A percentile compares a stretch with the other conserved stretches of the same genome.
Conservation (phyloP, 1,140 invertebrate genomes). For the Heliconius nattereri region DNA sequence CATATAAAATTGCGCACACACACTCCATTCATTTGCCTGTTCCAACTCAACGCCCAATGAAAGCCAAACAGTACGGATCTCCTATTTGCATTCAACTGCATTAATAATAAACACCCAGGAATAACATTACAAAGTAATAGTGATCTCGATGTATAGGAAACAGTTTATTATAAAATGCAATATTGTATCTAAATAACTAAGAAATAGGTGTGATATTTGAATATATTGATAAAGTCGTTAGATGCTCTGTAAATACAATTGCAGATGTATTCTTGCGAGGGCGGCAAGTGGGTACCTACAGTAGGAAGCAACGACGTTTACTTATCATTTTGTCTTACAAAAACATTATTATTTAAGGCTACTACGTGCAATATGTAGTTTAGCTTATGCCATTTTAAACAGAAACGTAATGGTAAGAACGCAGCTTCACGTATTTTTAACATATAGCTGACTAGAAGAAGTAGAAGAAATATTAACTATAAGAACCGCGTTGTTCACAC, state of each 20-base stretch:
- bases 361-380: not conserved
- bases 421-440: not conserved
- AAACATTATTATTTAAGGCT: not conserved
- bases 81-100: conserved; percentile 39
- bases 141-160: conserved; percentile 11
- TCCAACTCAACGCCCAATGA: conserved; percentile 25
- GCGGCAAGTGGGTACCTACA: conserved; percentile 34
- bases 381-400: not conserved
- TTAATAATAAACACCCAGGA: conserved; percentile 37
- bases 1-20: not conserved
- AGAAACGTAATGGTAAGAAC: not conserved
- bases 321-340: conserved; percentile 26
- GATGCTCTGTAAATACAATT: conserved; percentile 21
- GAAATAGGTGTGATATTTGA: conserved; percentile 13
- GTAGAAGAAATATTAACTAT: too few species aligned
- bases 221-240: not conserved
- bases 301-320: conserved; percentile 38
- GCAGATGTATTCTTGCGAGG: conserved; percentile 25
- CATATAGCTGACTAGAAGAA: too few species aligned
- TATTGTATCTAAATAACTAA: not conserved
- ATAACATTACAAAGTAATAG: conserved; percentile 23
- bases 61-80: conserved; percentile 25
- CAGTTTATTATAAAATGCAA: not conserved
- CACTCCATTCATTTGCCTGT: not conserved
- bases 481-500: too few species aligned